Evolutionary conservation across 2,888 invertebrate genomes (phyloP).

Genomic region (Arge pagana): DNA sequence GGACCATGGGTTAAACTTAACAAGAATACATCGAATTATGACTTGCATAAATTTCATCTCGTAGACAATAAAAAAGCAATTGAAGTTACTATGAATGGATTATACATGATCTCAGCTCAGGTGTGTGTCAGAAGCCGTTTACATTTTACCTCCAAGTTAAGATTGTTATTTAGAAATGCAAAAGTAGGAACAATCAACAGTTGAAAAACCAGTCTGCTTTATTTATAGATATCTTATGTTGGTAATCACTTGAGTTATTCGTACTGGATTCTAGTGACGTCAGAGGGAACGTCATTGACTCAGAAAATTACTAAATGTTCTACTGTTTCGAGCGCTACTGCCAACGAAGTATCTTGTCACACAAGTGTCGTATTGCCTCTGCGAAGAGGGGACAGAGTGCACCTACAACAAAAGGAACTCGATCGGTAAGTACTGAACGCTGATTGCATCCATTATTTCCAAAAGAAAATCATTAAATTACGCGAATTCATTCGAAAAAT

Average conservation of each 20-base stretch:
- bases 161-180: background rate
- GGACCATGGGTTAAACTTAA: conserved; percentile 51
- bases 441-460: background rate
- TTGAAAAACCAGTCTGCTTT: background rate
- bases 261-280: conserved; percentile 48
- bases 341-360: conserved; percentile 50
- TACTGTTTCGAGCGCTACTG: conserved; percentile 41
- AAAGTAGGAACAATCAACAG: background rate
- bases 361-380: conserved; percentile 46
- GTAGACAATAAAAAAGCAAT: conserved; percentile 51
- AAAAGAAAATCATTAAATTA: background rate
- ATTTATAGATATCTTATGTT: conserved; percentile 46
- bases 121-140: conserved; percentile 33
- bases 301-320: conserved; percentile 47
- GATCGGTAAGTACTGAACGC: conserved; percentile 38
- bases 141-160: background rate
- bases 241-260: conserved; percentile 46
- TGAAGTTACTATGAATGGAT: conserved; percentile 48
- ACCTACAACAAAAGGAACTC: conserved; percentile 47
- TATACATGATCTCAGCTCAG: conserved; percentile 53
- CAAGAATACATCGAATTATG: conserved; percentile 45
- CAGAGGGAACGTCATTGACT: conserved; percentile 43
- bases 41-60: conserved; percentile 50
- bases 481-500: background rate
- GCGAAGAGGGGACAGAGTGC: conserved; percentile 45